Evolutionary conservation across 2,797 vertebrate species (phyloP), one percentile per base, ranked within the genome.

Genomic region (Sebastes itinus): DNA sequence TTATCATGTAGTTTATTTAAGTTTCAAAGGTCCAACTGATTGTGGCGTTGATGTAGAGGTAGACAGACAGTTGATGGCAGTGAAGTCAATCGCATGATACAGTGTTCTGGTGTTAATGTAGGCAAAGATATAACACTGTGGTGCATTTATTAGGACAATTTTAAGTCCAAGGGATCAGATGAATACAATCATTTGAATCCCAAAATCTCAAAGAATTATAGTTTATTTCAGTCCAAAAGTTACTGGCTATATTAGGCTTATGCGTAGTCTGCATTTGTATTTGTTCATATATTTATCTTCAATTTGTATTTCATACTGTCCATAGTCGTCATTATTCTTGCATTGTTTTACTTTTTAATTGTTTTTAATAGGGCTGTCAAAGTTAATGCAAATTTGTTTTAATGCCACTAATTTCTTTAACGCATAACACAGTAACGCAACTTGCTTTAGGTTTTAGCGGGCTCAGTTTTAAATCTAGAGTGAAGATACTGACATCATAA

Each of bases 11-110:
- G 63, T 81, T 88, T 88, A 88, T 91, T 86, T 87, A 86, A 81
- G 63, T 88, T 91, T 62, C 87, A 92, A 89, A 92, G 82, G 81
- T 91, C 66, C 63, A 61, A n/a, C 63, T 80, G 83, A 88, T 90
- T 84, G 75, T 64, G 55, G 46, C 35, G 5, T 64, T 35, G 73
- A 63, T 75, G 55, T 25, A 25, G 65, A 63, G 30, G 55, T 10
- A 42, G 35, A 55, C 56, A n/a, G 35, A 63, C 25, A 32, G 61
- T 33, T 62, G 60, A 73, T 30, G 11, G 23, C 8, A n/a, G 27
- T 42, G 8, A 75, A 71, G 56, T 54, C 65, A 59, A 72, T 86
- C 58, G 73, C 59, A 54, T 77, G 55, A 75, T 81, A 35, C 32
- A 54, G 49, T 18, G 23, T 42, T 66, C 56, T 62, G 28, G 22